Evolutionary conservation across 2,113 vertebrate genomes (phyloP).

Genomic region (Aphyosemion australe): DNA sequence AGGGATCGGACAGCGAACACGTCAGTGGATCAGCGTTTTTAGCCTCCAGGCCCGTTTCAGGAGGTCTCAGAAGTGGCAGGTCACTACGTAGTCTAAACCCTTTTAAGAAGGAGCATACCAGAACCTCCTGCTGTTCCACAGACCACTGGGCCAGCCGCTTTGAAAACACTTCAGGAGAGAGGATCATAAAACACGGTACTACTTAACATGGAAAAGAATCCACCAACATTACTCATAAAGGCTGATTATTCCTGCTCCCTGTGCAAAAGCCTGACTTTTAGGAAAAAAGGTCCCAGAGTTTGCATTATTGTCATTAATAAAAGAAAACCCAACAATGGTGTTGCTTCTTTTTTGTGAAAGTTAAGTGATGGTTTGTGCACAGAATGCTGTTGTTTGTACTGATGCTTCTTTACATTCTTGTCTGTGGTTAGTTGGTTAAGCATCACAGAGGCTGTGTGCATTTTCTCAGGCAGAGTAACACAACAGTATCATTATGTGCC

Average conservation of each 20-base stretch:
- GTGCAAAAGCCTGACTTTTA: slow-evolving; percentile 3
- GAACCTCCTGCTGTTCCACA: slow-evolving; percentile 57
- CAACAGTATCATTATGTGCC: slow-evolving; percentile 77
- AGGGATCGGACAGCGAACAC: slow-evolving; percentile 50
- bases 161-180: slow-evolving; percentile 49
- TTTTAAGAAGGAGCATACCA: slow-evolving; percentile 65
- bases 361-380: slow-evolving; percentile 39
- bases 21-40: slow-evolving; percentile 56
- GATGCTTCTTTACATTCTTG: slow-evolving; percentile 61
- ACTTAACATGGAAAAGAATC: slow-evolving; percentile 44
- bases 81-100: slow-evolving; percentile 65
- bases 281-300: slow-evolving; percentile 6
- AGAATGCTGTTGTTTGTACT: slow-evolving; percentile 65
- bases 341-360: slow-evolving; percentile 54
- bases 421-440: slow-evolving; percentile 72
- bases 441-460: slow-evolving; percentile 57
- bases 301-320: slow-evolving; percentile 17
- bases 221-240: slow-evolving; percentile 39
- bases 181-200: slow-evolving; percentile 51
- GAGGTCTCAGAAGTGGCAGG: slow-evolving; percentile 72
- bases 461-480: slow-evolving; percentile 76
- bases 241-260: slow-evolving; percentile 17
- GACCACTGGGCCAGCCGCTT: slow-evolving; percentile 48
- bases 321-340: slow-evolving; percentile 31
- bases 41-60: slow-evolving; percentile 57